Percentiles rank a stretch among this genome's conserved stretches.
Conservation (phyloP, 2,113 vertebrate genomes). For the Corydoras maculifer region DNA sequence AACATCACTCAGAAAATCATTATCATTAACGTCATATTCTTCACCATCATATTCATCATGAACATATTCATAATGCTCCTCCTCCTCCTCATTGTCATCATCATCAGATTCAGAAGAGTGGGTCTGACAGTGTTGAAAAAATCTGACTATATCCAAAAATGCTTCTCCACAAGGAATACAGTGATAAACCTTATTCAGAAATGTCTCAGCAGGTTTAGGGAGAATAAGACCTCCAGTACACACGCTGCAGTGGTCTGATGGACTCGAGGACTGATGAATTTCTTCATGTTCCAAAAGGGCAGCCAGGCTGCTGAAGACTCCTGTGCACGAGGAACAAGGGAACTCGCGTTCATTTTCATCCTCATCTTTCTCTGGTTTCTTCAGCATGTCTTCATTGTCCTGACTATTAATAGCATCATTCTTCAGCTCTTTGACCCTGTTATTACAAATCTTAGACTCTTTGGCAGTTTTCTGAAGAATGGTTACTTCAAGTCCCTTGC, state of each 20-base stretch:
- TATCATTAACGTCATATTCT: too few species aligned
- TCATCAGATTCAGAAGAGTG: constrained; percentile 51
- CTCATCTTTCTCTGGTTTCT: constrained; percentile 31
- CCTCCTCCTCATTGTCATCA: constrained; percentile 1
- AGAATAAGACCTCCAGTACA: constrained; percentile 53
- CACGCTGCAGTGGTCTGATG: constrained; percentile 53
- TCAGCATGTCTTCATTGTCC: constrained; percentile 15
- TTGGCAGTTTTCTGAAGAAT: neutral
- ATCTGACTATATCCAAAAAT: constrained; percentile 54
- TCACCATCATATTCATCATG: too few species aligned
- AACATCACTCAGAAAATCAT: too few species aligned
- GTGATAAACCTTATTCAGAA: constrained; percentile 56
- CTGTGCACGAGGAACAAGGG: constrained; percentile 61
- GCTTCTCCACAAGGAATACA: constrained; percentile 63
- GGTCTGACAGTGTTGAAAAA: constrained; percentile 65
- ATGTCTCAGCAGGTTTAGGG: constrained; percentile 35
- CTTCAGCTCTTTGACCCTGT: constrained; percentile 9
- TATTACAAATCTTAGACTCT: constrained; percentile 18
- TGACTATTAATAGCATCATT: neutral
- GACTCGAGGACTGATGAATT: constrained; percentile 16
- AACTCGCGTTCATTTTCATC: constrained; percentile 45
- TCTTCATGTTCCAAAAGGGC: constrained; percentile 51
- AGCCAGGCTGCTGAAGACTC: constrained; percentile 55
- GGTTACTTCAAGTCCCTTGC: constrained; percentile 16
- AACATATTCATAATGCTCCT: neutral